Percentiles rank a stretch among this genome's conserved stretches.
Conservation (phyloP, 2,113 vertebrate genomes). For the Pterocles burchelli region DNA sequence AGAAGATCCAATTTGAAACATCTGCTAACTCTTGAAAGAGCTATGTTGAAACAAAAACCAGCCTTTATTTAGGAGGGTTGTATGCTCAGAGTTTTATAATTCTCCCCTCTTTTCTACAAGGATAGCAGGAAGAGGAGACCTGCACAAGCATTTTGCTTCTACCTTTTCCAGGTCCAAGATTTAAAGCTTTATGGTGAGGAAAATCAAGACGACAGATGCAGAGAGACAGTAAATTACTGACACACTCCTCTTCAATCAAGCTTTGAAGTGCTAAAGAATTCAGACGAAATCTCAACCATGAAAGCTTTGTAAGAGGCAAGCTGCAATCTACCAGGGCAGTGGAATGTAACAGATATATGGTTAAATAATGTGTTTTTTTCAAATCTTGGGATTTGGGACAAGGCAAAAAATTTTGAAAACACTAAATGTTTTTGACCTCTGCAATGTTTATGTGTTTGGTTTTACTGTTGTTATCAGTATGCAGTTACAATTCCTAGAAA, state of each 20-base stretch:
- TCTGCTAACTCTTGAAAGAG: conserved; percentile 61
- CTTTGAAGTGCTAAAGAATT: conserved; percentile 72
- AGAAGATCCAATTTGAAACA: conserved; percentile 64
- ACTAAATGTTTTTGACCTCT: conserved; percentile 5
- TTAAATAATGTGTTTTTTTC: background rate
- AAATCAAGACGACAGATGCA: conserved; percentile 65
- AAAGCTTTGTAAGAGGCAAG: conserved; percentile 48
- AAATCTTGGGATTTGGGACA: background rate
- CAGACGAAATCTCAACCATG: conserved; percentile 48
- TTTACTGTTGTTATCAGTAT: conserved; percentile 21
- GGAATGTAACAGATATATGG: conserved; percentile 29
- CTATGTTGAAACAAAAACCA: conserved; percentile 30
- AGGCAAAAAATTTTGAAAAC: background rate
- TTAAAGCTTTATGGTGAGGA: conserved; percentile 57
- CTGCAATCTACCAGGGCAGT: conserved; percentile 21
- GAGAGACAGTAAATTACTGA: conserved; percentile 62
- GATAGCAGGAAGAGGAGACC: background rate
- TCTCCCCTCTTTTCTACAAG: background rate
- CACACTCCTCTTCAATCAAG: conserved; percentile 55
- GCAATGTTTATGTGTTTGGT: background rate
- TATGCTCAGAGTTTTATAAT: background rate
- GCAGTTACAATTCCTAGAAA: background rate
- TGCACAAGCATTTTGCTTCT: conserved; percentile 7
- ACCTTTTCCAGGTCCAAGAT: conserved; percentile 43
- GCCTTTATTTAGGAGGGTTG: conserved; percentile 5